Conservation (phyloP, 1,140 invertebrate genomes). For the Zophobas atratus region DNA sequence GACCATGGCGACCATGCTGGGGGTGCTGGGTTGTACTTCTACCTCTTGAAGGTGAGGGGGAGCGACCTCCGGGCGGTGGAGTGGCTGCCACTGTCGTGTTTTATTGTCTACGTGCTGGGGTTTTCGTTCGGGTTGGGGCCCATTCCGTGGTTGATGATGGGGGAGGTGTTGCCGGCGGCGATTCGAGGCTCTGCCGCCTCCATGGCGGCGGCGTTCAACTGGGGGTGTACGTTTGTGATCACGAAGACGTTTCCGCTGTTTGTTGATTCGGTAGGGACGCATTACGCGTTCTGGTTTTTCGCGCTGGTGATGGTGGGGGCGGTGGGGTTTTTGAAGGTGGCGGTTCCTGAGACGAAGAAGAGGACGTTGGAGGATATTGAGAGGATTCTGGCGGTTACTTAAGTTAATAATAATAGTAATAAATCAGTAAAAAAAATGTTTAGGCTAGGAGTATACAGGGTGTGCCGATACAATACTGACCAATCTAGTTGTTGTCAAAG, state of each 20-base stretch:
- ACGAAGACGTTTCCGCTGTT: conserved; percentile 91
- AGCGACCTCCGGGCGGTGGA: conserved; percentile 75
- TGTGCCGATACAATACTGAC: too few species aligned
- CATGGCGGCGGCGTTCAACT: conserved; percentile 89
- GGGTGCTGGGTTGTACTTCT: conserved; percentile 82
- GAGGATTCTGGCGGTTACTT: conserved; percentile 78
- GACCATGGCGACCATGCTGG: conserved; percentile 82
- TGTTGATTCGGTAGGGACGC: conserved; percentile 75
- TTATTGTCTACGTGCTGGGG: conserved; percentile 89
- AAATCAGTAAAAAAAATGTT: neutral
- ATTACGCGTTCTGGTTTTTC: conserved; percentile 89
- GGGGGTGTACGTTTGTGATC: conserved; percentile 91
- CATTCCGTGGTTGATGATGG: conserved; percentile 96
- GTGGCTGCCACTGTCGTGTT: conserved; percentile 85
- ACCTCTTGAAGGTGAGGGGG: conserved; percentile 71
- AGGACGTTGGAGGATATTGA: conserved; percentile 93
- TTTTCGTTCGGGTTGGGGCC: conserved; percentile 95
- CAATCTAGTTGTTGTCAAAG: too few species aligned
- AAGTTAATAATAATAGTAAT: conserved; percentile 54
- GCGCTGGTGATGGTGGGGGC: conserved; percentile 80
- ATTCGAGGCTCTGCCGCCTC: conserved; percentile 88
- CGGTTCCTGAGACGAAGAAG: conserved; percentile 94
- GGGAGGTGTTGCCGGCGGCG: conserved; percentile 87
- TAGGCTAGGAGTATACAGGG: neutral
- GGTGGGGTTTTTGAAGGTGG: conserved; percentile 84